Base-by-base conservation (phyloP, 2,888 invertebrate genomes). In the Drosophila testacea region DNA sequence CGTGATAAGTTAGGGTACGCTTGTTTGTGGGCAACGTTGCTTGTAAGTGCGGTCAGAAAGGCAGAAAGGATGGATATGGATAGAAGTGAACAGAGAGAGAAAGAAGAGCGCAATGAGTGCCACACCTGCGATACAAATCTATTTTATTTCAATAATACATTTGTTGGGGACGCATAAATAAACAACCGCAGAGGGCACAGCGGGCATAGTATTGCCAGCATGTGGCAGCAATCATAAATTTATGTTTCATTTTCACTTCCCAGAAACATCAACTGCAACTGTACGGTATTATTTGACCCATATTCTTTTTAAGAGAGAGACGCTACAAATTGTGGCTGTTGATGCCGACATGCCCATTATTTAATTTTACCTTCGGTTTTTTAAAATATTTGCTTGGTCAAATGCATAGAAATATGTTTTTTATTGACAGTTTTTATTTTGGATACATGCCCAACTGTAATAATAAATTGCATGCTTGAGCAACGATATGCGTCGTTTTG, bases 61-160 rank as follows among this genome's bases (percentile, higher is more conserved):
- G 22, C 44, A 38, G 62, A 42, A 48, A 46, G 22, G 9, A 16
- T 1, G 9, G 41, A 22, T 22, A 38, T 13, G 4, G 34, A 16
- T 2, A n/a, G 28, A 28, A 6, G 7, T 11, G 41, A n/a, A 41
- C 16, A 16, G 22, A 42, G 2, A 22, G 54, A 30, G 22, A 36
- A 5, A 46, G 28, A 46, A 54, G 44, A 28, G 64, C 48, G 28
- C 48, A 60, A 16, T 44, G 57, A 60, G 63, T 79, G 83, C 73
- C 83, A 59, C 85, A 85, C 84, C 84, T 89, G 85, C 64, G 66
- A 65, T 69, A 50, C 69, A 73, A 74, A 87, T 87, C 79, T 74
- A 89, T 83, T 77, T 79, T 73, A 87, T 79, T 87, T 76, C 77
- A 89, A 81, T 89, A 87, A 73, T 69, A 44, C 69, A 63, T 63